Evolutionary conservation across 2,113 vertebrate genomes (phyloP).

Genomic region (Motacilla alba): DNA sequence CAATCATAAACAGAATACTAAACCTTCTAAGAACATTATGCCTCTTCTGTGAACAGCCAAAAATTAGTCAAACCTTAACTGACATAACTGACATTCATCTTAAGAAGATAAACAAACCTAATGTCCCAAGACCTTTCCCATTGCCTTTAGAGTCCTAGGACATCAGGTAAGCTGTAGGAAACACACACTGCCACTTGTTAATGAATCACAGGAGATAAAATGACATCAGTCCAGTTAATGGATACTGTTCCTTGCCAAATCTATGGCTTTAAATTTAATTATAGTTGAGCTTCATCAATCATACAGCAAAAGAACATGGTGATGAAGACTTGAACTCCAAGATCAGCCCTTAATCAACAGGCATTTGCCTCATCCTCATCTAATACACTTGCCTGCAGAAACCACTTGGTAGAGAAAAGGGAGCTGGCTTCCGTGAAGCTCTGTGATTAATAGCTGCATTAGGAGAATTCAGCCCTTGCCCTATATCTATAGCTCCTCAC

Average conservation of each 20-base stretch:
- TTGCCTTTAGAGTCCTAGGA: background rate
- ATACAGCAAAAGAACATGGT: slow-evolving; percentile 18
- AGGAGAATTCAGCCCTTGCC: background rate
- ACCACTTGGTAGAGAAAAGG: background rate
- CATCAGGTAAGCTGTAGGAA: slow-evolving; percentile 47
- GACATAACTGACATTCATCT: background rate
- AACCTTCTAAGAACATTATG: slow-evolving; percentile 55
- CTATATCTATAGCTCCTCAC: background rate
- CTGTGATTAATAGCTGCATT: background rate
- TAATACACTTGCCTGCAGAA: background rate
- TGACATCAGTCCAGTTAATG: slow-evolving; percentile 65
- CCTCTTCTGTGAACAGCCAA: slow-evolving; percentile 8
- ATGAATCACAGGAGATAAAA: slow-evolving; percentile 62
- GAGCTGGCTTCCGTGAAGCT: background rate
- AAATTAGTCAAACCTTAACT: background rate
- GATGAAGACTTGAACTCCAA: slow-evolving; percentile 19
- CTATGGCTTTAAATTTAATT: slow-evolving; percentile 52
- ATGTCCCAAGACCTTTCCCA: background rate
- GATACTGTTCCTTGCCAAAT: slow-evolving; percentile 55
- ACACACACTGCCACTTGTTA: slow-evolving; percentile 33
- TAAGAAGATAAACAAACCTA: slow-evolving; percentile 1
- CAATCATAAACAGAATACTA: slow-evolving; percentile 68
- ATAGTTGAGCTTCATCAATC: slow-evolving; percentile 57
- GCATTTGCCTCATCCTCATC: background rate
- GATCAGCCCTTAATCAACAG: slow-evolving; percentile 29